Evolutionary conservation across 2,888 invertebrate genomes (phyloP).

Genomic region (Melanargia galathea): DNA sequence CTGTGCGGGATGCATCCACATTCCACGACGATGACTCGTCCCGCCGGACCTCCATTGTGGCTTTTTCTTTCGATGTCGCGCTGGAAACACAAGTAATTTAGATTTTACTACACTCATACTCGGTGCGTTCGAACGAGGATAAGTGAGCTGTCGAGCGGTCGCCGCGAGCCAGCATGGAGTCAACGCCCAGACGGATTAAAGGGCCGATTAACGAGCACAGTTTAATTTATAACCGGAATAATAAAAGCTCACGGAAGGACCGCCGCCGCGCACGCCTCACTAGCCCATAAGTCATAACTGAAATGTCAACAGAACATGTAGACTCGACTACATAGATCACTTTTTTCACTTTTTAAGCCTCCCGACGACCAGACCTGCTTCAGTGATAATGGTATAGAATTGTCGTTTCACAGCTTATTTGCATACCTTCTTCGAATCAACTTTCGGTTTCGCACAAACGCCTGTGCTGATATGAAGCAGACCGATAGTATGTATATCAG

Average conservation of each 20-base stretch:
- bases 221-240: slow-evolving; percentile 79
- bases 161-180: slow-evolving; percentile 56
- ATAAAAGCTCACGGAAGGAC: slow-evolving; percentile 70
- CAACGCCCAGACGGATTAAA: slow-evolving; percentile 81
- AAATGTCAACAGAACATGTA: slow-evolving; percentile 62
- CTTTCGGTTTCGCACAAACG: slow-evolving; percentile 81
- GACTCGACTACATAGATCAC: slow-evolving; percentile 36
- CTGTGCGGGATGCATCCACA: slow-evolving; percentile 66
- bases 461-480: slow-evolving; percentile 59
- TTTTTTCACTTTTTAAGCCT: slow-evolving; percentile 42
- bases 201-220: slow-evolving; percentile 76
- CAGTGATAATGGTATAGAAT: slow-evolving; percentile 4
- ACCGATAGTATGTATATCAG: slow-evolving; percentile 52
- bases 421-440: slow-evolving; percentile 64
- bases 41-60: slow-evolving; percentile 45
- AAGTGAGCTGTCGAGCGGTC: slow-evolving; percentile 55
- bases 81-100: slow-evolving; percentile 54
- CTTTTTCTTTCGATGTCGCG: slow-evolving; percentile 49
- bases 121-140: slow-evolving; percentile 48
- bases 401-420: slow-evolving; percentile 41
- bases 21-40: slow-evolving; percentile 71
- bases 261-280: slow-evolving; percentile 52
- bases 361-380: slow-evolving; percentile 33
- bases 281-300: slow-evolving; percentile 57
- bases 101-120: slow-evolving; percentile 59